Conservation (phyloP, 1,140 invertebrate genomes). For the Cecropterus lyciades region DNA sequence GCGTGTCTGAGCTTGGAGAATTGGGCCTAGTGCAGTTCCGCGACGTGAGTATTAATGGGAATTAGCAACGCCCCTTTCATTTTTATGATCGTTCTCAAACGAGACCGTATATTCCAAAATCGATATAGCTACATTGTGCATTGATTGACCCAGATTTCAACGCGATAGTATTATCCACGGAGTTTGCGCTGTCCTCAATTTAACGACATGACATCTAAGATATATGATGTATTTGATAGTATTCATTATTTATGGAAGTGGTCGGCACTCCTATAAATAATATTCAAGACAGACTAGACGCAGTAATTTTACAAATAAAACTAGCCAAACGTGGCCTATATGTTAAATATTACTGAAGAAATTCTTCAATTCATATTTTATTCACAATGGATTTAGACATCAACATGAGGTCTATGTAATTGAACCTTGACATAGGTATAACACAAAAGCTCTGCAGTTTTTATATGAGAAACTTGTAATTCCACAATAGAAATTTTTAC, state of each 20-base stretch:
- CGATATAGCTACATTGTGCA: constrained; percentile 6
- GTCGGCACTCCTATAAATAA: not conserved
- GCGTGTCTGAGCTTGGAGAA: constrained; percentile 96
- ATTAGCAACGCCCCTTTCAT: constrained; percentile 48
- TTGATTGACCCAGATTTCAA: constrained; percentile 34
- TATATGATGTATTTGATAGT: constrained; percentile 5
- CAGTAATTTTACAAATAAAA: not conserved
- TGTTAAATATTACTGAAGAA: not conserved
- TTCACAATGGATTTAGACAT: no score
- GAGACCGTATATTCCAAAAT: not conserved
- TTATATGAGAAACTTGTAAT: no score
- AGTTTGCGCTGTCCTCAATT: constrained; percentile 23
- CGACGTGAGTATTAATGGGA: constrained; percentile 89
- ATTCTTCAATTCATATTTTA: not conserved
- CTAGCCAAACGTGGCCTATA: not conserved
- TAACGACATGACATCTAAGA: constrained; percentile 15
- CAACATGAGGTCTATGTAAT: no score
- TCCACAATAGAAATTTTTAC: no score
- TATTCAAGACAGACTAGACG: not conserved
- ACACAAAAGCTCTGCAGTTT: no score
- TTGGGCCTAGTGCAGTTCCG: constrained; percentile 97
- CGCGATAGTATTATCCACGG: constrained; percentile 17
- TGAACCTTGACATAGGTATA: no score
- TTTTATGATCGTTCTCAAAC: constrained; percentile 1
- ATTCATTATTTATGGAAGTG: not conserved